Evolutionary conservation across 2,888 invertebrate genomes (phyloP), one percentile per base, ranked within the genome.

Genomic region (Camptogramma bilineatum): DNA sequence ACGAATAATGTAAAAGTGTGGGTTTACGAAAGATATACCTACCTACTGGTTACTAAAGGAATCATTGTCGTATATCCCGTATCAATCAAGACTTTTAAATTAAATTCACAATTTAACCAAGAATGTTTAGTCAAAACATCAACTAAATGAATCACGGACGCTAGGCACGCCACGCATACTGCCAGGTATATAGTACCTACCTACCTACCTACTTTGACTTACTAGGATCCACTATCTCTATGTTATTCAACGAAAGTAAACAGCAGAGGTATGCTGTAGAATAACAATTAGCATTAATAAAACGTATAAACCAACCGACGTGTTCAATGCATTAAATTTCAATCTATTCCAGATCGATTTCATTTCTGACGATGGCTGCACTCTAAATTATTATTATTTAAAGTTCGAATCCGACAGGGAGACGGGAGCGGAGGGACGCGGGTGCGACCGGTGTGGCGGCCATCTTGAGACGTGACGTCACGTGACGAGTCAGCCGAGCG

Each of bases 401-500:
- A 83, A 78, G 73, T 85, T 86, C 84, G 86, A 85, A 91, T 88
- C 89, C 88, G 90, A 89, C 86, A 87, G 86, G 84, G 85, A 85
- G 84, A 83, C 84, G 80, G 83, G 85, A 83, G 84, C 82, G 86
- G 83, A 83, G 85, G 86, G 85, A 84, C 83, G 85, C 85, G 85
- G 82, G 82, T 79, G 79, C 83, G 84, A 86, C 87, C 90, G 88
- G 88, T 86, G 80, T 83, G 88, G 90, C 92, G 88, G 93, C 93
- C 93, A 93, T 92, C 91, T 93, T 93, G 91, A 91, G 92, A 91
- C 91, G 91, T 93, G 92, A 93, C 93, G 93, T 93, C 93, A 93
- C 92, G 87, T 91, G 91, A 93, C 93, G 92, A 91, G 87, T 89
- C 88, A 91, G 86, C 87, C 88, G 87, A 87, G 86, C 85, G 85